Evolutionary conservation across 1,140 invertebrate genomes (phyloP), one percentile per base, ranked within the genome.

Genomic region (Penaeus japonicus): DNA sequence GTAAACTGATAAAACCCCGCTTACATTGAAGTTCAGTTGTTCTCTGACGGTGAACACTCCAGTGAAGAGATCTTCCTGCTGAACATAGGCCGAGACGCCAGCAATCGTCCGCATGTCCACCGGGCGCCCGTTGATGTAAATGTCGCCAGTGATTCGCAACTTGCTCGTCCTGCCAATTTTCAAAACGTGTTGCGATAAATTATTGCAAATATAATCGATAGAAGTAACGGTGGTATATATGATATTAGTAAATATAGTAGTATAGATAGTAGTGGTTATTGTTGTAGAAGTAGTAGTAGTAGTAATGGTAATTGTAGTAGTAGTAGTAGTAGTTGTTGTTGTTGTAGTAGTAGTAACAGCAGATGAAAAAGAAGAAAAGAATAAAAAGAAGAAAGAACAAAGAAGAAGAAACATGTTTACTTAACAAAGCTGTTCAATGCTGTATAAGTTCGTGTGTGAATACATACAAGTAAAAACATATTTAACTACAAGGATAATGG

Each of bases 51-150:
- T 98, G 27, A 99, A 93, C 1, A 96, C 97, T 0, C 96, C 96
- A 85, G 98, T 96, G 92, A 99, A 99, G 18, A 98, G 92, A 92
- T 98, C 97, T 90, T 97, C 96, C 92, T 99, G 98, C 92, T 99
- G 98, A 0, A 99, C 97, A 91, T 99, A 99, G 0, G 97, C 98
- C 88, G 96, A 97, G 18, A 97, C 93, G 2, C 95, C 95, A 12
- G 96, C 95, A 79, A 98, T 57, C 1, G 87, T 90, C 12, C 85
- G 62, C 17, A 86, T 53, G 75, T 90, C 81, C 20, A 89, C 90
- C 5, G 83, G 55, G 22, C 83, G 65, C 7, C 90, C 90, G 84
- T 90, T 90, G 73, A 90, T 80, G 54, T 73, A 57, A 27, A 90
- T 90, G 54, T 89, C 89, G 39, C 90, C 90, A 10, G 32, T 59